Evolutionary conservation across 2,888 invertebrate species (phyloP).

Genomic region (Erynnis tages): DNA sequence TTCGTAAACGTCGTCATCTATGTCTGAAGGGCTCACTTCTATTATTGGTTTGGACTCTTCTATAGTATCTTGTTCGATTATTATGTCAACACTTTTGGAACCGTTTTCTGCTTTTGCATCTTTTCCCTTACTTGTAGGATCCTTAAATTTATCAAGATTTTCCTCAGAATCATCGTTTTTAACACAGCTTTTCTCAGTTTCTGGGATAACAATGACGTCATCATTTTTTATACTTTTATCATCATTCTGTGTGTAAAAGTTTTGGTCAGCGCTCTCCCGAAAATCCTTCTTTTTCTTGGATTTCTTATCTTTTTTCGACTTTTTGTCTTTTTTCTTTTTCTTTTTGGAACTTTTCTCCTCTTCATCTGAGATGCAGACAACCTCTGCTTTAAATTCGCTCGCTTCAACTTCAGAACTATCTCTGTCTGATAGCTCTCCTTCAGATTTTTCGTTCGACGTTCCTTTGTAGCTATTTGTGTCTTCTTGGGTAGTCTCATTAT

Average conservation of each 20-base stretch:
- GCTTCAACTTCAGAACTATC: constrained; percentile 64
- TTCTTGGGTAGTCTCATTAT: not conserved
- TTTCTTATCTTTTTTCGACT: constrained; percentile 64
- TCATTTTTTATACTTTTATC: not conserved
- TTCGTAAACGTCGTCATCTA: constrained; percentile 53
- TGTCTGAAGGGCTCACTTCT: constrained; percentile 16
- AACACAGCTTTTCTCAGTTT: too few species aligned
- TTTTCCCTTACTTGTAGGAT: not conserved
- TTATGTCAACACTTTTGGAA: not conserved
- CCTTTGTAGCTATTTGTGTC: constrained; percentile 20
- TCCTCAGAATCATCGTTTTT: too few species aligned
- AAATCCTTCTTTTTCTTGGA: constrained; percentile 63
- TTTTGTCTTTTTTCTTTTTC: constrained; percentile 63
- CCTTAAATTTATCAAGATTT: not conserved
- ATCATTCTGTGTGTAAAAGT: constrained; percentile 48
- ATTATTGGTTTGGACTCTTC: not conserved
- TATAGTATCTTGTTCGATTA: constrained; percentile 3
- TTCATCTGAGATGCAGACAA: constrained; percentile 78
- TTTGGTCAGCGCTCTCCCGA: constrained; percentile 58
- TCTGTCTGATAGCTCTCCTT: constrained; percentile 58
- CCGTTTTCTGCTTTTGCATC: too few species aligned
- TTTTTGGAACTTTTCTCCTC: constrained; percentile 46
- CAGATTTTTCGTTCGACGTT: constrained; percentile 48
- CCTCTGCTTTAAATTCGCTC: constrained; percentile 62
- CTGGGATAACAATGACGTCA: not conserved